Evolutionary conservation across 2,888 invertebrate species (phyloP), one percentile per base, ranked within the genome.

Genomic region (Osmoderma eremita): DNA sequence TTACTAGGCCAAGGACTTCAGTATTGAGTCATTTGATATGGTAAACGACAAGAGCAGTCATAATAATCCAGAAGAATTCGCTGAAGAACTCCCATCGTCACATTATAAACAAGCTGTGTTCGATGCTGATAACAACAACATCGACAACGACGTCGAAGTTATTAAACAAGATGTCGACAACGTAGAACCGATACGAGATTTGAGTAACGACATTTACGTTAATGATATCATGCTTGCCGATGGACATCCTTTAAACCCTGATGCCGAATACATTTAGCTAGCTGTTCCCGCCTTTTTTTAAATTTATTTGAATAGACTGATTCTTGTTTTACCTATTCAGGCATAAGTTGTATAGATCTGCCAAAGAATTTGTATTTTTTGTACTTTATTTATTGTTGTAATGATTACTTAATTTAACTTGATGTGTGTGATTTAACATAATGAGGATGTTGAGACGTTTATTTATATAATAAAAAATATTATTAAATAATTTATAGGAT

Each of bases 11-110:
- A 65, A 58, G 62, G 56, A 67, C 51, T 71, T 70, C 66, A 73
- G 74, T 69, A 73, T 79, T 54, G 81, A 80, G 74, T 75, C 73
- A 20, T 78, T 80, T 53, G 79, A 79, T 61, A 53, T 53, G 53
- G 15, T 38, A 17, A 76, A 77, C 13, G 24, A 24, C 39, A 30
- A 45, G 17, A 48, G 18, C 18, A 45, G 8, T 3, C 1, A 36
- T 13, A 61, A 49, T 13, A 38, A 22, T 30, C 36, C 12, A 45
- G 45, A 22, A 15, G 58, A 42, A 24, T 42, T 24, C 13, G 4
- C 22, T 2, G 30, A 42, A 45, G 58, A 63, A 63, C 41, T 63
- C 15, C 54, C 63, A 50, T 20, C 42, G 1, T n/a, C n/a, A n/a
- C 67, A 41, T n/a, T 18, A 67, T 3, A 49, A 51, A 24, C 36